These are phyloP conservation scores for Scarus forsteni DNA, from an alignment of 2,797 vertebrate genomes.

Conservation along the genomic window DNA sequence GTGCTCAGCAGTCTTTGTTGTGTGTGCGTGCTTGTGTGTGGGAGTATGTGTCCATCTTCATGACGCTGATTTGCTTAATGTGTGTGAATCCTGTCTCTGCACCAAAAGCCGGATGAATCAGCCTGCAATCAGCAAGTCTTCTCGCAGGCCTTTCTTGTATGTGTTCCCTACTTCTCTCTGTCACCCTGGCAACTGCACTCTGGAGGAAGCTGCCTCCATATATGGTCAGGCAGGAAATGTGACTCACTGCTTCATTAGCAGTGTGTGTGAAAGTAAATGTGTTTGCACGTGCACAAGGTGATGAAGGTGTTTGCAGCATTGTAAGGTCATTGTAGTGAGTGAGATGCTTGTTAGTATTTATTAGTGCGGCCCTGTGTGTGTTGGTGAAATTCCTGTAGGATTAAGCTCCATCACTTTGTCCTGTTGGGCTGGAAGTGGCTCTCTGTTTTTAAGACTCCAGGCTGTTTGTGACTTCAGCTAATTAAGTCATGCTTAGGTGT, in stretches of 20 bases:
- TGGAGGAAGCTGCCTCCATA: constrained; percentile 69
- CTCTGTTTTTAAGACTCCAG: constrained; percentile 11
- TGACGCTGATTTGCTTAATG: constrained; percentile 35
- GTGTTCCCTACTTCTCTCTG: constrained; percentile 59
- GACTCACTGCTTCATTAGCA: constrained; percentile 42
- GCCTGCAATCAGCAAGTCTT: constrained; percentile 59
- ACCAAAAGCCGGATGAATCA: constrained; percentile 57
- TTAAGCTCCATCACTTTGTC: constrained; percentile 24
- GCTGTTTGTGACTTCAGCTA: constrained; percentile 24
- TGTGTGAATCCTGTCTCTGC: constrained; percentile 43
- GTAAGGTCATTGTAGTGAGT: constrained; percentile 29
- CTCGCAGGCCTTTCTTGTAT: constrained; percentile 45
- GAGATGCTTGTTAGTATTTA: constrained; percentile 34
- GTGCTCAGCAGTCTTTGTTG: neutral
- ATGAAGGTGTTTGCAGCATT: constrained; percentile 39
- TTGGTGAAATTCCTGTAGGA: constrained; percentile 42
- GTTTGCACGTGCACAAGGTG: constrained; percentile 31
- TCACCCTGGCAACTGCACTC: constrained; percentile 79
- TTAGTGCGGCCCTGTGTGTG: constrained; percentile 1
- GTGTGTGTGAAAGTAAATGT: constrained; percentile 14
- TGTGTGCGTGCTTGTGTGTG: constrained; percentile 3
- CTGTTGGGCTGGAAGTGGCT: constrained; percentile 22
- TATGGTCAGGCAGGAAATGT: constrained; percentile 72
- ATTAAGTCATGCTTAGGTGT: constrained; percentile 31
- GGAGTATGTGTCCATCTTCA: constrained; percentile 11